Evolutionary conservation across 1,140 invertebrate genomes (phyloP).

Genomic region (Apis laboriosa): DNA sequence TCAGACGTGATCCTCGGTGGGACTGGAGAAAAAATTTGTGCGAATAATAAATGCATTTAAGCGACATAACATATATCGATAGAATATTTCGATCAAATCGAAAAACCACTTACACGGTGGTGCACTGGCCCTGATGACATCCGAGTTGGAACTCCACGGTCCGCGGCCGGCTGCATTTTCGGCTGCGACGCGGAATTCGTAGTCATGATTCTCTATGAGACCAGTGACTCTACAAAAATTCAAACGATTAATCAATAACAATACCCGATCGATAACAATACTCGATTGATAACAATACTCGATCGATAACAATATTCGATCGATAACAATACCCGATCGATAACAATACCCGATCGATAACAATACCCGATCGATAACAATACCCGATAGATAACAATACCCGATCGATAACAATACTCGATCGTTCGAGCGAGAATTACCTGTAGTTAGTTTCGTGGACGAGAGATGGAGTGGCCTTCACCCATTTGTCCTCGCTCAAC

Average conservation of each 20-base stretch:
- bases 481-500: constrained; percentile 94
- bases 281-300: not conserved
- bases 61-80: not conserved
- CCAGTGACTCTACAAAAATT: constrained; percentile 85
- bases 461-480: constrained; percentile 91
- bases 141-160: constrained; percentile 94
- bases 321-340: not conserved
- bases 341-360: not conserved
- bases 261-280: not conserved
- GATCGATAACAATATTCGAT: not conserved
- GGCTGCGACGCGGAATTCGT: constrained; percentile 98
- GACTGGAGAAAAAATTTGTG: constrained; percentile 71
- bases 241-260: not conserved
- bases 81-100: not conserved
- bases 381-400: not conserved
- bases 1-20: constrained; percentile 96
- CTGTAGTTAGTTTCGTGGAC: constrained; percentile 91
- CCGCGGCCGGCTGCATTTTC: constrained; percentile 98
- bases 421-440: constrained; percentile 64
- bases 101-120: constrained; percentile 85
- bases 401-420: not conserved
- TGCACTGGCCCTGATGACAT: constrained; percentile 92
- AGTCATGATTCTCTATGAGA: constrained; percentile 96
- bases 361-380: not conserved
- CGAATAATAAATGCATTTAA: no score